Conservation (phyloP, 2,888 invertebrate species). For the Pammene aurita region DNA sequence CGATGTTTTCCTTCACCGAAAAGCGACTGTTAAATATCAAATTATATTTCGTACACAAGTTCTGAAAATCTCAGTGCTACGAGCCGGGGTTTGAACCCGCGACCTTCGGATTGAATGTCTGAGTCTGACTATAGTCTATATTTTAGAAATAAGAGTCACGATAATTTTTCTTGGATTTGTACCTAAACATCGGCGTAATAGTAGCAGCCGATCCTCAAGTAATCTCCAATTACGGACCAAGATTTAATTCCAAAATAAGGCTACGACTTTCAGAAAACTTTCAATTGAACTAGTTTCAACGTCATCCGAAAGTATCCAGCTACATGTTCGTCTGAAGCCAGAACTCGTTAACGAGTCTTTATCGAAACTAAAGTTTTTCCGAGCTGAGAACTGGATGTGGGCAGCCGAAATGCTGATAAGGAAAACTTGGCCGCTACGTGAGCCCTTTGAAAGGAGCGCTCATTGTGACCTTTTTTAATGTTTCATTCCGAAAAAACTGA, state of each 20-base stretch:
- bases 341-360: constrained; percentile 56
- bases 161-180: no score
- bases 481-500: constrained; percentile 30
- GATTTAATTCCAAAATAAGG: constrained; percentile 1
- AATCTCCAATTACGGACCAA: neutral
- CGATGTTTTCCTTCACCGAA: no score
- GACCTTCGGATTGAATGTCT: no score
- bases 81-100: no score
- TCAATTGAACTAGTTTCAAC: constrained; percentile 34
- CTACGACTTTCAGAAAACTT: constrained; percentile 31
- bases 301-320: constrained; percentile 24
- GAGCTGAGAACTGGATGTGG: constrained; percentile 49
- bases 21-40: no score
- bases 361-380: constrained; percentile 53
- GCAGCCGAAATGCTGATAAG: constrained; percentile 54
- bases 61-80: no score
- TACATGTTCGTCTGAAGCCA: constrained; percentile 43
- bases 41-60: no score
- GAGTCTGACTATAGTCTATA: no score
- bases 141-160: neutral
- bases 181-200: neutral
- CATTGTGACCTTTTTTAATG: constrained; percentile 46
- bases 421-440: constrained; percentile 55
- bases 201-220: neutral
- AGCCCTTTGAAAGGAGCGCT: constrained; percentile 53